Base-by-base conservation (phyloP, 2,797 vertebrate species). In the Nyctalus aviator region DNA sequence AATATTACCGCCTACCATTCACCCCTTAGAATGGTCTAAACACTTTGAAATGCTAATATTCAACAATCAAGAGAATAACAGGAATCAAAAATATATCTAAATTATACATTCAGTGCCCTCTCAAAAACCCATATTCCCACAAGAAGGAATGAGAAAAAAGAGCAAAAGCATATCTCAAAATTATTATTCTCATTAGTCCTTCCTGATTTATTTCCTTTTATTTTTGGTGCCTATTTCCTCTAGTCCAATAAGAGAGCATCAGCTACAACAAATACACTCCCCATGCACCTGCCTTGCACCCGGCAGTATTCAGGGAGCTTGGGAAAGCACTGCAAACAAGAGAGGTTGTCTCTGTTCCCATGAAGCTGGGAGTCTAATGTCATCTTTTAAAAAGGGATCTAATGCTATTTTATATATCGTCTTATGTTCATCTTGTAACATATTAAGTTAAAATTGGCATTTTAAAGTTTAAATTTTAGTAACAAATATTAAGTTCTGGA, bases 391-490 rank as follows among this genome's bases (percentile, higher is more conserved):
- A 94, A 17, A 3, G 8, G 15, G 6, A 48, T 30, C 27, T 18
- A 78, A 20, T 37, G 5, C 48, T 90, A 72, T 48, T 88, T 83
- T 53, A 44, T 46, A 82, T 48, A 64, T 79, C 78, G 23, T 81
- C 69, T 91, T 91, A 2, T 88, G 27, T 71, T 96, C 35, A 81
- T 75, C 14, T 83, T 12, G 41, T 78, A 85, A 83, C 20, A 81
- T 27, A 75, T 10, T 23, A 87, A 73, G 72, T 79, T 84, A 69
- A 84, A 91, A 77, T n/a, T 68, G 37, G 5, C 27, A 73, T 89
- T 81, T 96, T 73, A 68, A 94, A 83, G 30, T 59, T 83, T 71
- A 93, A 86, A 73, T n/a, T 68, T 81, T 4, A 57, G 15, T 84
- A 83, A 53, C 25, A 68, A 79, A 76, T 66, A 37, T 86, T 88